A percentile compares a stretch with the other conserved stretches of the same genome.
These are phyloP conservation scores for Malurus alboscapulatus DNA, from an alignment of 2,113 vertebrate species.

Conservation along the genomic window DNA sequence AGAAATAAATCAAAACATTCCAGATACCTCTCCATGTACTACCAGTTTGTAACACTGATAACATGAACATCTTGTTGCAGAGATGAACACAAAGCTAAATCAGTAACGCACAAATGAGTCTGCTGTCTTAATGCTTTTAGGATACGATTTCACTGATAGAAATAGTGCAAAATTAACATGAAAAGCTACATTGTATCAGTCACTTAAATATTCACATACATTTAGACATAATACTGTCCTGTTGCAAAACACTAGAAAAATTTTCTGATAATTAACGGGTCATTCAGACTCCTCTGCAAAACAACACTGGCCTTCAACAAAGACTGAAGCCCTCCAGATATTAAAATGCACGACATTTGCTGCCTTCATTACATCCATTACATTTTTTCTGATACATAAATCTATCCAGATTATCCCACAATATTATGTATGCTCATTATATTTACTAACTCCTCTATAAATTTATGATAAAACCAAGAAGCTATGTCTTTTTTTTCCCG, in stretches of 20 bases:
- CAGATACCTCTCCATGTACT: neutral
- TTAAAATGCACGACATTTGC: neutral
- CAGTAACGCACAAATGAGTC: neutral
- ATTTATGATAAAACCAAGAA: neutral
- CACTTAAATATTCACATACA: neutral
- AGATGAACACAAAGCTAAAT: neutral
- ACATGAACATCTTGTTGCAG: neutral
- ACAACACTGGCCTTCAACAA: neutral
- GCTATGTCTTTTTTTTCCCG: neutral
- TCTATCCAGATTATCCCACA: conserved; percentile 9
- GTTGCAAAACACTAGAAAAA: neutral
- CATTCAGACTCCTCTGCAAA: neutral
- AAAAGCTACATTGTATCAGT: neutral
- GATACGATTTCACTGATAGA: neutral
- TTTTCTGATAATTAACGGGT: neutral
- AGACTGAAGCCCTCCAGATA: neutral
- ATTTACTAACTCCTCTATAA: neutral
- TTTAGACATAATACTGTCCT: neutral
- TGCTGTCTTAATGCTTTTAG: neutral
- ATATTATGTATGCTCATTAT: neutral
- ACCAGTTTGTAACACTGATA: neutral
- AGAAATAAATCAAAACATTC: neutral
- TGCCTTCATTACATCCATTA: neutral
- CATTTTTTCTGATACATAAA: neutral
- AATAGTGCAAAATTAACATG: neutral